Conservation (phyloP, 2,888 invertebrate genomes). For the Drosophila quasianomalipes region DNA sequence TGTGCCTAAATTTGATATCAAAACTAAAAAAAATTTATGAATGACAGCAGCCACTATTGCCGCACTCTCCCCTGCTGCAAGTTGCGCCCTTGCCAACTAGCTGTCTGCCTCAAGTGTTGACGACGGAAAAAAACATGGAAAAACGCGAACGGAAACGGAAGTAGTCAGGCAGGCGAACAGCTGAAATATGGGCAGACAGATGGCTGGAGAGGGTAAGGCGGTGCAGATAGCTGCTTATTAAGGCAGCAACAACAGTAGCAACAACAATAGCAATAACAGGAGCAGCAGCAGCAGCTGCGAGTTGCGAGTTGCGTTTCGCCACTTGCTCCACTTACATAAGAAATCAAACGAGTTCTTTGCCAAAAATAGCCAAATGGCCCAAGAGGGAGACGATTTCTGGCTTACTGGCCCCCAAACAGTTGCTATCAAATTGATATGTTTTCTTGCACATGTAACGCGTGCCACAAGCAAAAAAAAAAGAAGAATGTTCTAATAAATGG, state of each 20-base stretch:
- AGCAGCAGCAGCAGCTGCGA: constrained; percentile 1
- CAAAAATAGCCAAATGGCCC: constrained; percentile 61
- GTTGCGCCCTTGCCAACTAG: constrained; percentile 35
- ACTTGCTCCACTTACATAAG: constrained; percentile 72
- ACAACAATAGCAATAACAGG: constrained; percentile 7
- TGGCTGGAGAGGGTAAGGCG: not conserved
- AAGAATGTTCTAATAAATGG: constrained; percentile 51
- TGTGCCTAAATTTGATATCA: constrained; percentile 48
- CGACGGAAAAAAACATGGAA: constrained; percentile 7
- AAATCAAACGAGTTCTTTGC: constrained; percentile 58
- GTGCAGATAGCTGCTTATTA: constrained; percentile 57
- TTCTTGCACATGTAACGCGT: constrained; percentile 57
- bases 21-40: constrained; percentile 60
- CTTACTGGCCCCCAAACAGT: constrained; percentile 31
- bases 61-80: not conserved
- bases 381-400: not conserved
- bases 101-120: constrained; percentile 57
- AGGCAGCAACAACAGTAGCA: constrained; percentile 29
- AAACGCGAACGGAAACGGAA: constrained; percentile 61
- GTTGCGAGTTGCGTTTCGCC: constrained; percentile 49
- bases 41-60: constrained; percentile 39
- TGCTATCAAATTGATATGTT: constrained; percentile 70
- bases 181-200: constrained; percentile 24
- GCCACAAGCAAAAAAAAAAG: constrained; percentile 31
- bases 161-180: constrained; percentile 57